Evolutionary conservation across 1,140 invertebrate genomes (phyloP).

Genomic region (Trissolcus basalis): DNA sequence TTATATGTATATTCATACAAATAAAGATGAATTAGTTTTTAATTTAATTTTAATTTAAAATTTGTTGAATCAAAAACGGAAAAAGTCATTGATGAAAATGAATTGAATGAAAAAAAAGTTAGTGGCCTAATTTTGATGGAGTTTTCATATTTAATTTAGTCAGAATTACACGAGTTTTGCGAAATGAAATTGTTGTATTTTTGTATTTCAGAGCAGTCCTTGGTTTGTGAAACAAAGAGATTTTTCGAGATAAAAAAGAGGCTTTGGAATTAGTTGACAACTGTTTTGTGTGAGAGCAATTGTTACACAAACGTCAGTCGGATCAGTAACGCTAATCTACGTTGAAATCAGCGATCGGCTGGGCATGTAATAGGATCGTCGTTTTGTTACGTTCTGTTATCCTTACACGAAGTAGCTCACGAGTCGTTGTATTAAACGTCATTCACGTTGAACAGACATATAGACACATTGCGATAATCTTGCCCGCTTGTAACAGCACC

Average conservation of each 20-base stretch:
- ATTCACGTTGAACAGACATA: conserved; percentile 55
- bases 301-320: conserved; percentile 25
- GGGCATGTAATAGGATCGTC: conserved; percentile 50
- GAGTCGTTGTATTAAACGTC: conserved; percentile 53
- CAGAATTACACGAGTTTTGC: too few species aligned
- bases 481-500: conserved; percentile 38
- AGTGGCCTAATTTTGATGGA: too few species aligned
- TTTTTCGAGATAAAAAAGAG: conserved; percentile 2
- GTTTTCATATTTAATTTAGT: too few species aligned
- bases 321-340: conserved; percentile 53
- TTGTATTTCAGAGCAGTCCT: too few species aligned
- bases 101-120: too few species aligned
- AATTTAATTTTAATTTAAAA: too few species aligned
- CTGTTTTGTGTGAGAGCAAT: conserved; percentile 23
- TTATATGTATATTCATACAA: too few species aligned
- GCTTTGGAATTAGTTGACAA: conserved; percentile 12
- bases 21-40: too few species aligned
- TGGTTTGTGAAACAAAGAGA: neutral
- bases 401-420: conserved; percentile 33
- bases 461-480: conserved; percentile 59
- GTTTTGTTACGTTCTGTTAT: conserved; percentile 40
- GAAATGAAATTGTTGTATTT: too few species aligned
- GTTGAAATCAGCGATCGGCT: conserved; percentile 51
- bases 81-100: too few species aligned
- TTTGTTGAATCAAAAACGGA: too few species aligned